A percentile compares a stretch with the other conserved stretches of the same genome.
Conservation (phyloP, 2,888 invertebrate genomes). For the Meganola albula region DNA sequence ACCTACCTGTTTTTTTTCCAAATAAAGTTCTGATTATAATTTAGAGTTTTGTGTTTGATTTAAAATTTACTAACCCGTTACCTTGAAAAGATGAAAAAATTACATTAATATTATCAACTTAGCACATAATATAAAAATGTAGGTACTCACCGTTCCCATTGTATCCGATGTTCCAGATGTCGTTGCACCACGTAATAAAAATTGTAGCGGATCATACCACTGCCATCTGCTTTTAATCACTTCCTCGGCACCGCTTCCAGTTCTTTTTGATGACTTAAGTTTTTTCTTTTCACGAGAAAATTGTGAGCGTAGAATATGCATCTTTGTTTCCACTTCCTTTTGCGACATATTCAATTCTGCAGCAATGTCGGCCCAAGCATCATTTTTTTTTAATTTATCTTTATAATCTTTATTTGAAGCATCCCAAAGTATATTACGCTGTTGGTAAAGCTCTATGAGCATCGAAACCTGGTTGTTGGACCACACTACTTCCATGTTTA, state of each 20-base stretch:
- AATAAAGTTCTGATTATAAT: slow-evolving; percentile 1
- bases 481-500: slow-evolving; percentile 5
- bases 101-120: too few species aligned
- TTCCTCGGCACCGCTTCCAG: neutral
- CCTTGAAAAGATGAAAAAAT: too few species aligned
- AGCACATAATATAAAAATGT: too few species aligned
- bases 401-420: slow-evolving; percentile 5
- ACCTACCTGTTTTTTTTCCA: slow-evolving; percentile 1
- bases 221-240: slow-evolving; percentile 10
- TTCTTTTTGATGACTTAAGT: slow-evolving; percentile 3
- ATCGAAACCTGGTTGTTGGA: neutral
- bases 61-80: too few species aligned
- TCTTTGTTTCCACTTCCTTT: slow-evolving; percentile 13
- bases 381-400: slow-evolving; percentile 13
- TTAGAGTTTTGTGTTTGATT: too few species aligned
- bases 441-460: slow-evolving; percentile 3
- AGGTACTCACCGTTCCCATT: too few species aligned
- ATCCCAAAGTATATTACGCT: neutral
- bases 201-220: slow-evolving; percentile 9
- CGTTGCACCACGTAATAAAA: slow-evolving; percentile 8
- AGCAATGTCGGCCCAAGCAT: slow-evolving; percentile 11
- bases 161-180: neutral
- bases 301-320: slow-evolving; percentile 7
- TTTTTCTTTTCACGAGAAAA: slow-evolving; percentile 9
- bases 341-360: slow-evolving; percentile 9